phyloP scores from a whole-genome alignment of 2,797 vertebrate species.

The Alfaro cultratus region DNA sequence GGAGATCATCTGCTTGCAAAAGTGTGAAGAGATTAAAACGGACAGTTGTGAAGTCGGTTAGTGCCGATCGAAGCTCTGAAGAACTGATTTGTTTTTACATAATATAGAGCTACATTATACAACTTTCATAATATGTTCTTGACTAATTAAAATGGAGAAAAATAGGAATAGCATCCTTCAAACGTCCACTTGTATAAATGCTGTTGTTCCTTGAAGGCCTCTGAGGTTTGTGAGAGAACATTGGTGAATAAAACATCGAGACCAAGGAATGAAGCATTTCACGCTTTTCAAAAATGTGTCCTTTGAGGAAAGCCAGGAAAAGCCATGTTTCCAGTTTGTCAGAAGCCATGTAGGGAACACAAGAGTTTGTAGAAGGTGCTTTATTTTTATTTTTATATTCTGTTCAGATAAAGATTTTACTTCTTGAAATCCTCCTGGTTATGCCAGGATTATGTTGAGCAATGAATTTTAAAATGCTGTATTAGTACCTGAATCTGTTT shows the following conservation, averaged over 20 bases:
- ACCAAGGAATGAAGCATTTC: neutral
- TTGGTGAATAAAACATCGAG: neutral
- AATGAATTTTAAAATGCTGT: neutral
- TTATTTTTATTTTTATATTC: neutral
- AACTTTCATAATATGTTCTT: slow-evolving; percentile 34
- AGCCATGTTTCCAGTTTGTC: neutral
- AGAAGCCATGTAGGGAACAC: neutral
- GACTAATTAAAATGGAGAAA: slow-evolving; percentile 20
- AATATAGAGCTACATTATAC: slow-evolving; percentile 12
- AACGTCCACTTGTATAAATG: neutral
- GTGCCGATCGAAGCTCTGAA: slow-evolving; percentile 47
- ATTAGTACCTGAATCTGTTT: neutral
- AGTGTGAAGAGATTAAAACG: slow-evolving; percentile 62
- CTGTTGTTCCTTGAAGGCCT: neutral
- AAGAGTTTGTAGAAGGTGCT: neutral
- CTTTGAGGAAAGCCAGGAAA: neutral
- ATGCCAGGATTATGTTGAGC: neutral
- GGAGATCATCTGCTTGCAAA: slow-evolving; percentile 54
- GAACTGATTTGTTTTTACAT: slow-evolving; percentile 55
- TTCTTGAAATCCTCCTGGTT: neutral
- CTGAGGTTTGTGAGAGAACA: neutral
- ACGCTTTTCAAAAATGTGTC: neutral
- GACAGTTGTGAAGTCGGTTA: slow-evolving; percentile 42
- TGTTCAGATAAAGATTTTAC: neutral
- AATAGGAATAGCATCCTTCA: neutral